Percentiles rank a stretch among this genome's conserved stretches.
phyloP scores from a whole-genome alignment of 2,888 invertebrate genomes.

The Caenorhabditis sp. region DNA sequence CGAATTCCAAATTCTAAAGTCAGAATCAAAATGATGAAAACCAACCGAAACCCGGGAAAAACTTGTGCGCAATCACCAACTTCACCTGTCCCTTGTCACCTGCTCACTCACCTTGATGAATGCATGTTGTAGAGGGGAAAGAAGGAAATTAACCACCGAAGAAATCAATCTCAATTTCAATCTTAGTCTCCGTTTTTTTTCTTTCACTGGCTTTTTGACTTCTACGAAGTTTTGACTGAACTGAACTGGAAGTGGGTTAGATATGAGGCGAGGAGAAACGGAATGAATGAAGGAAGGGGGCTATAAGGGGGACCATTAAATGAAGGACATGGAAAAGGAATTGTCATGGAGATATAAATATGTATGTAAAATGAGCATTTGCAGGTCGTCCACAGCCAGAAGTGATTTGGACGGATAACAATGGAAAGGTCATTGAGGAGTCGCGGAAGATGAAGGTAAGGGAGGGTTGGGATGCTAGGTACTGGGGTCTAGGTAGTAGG shows the following conservation, averaged over 20 bases:
- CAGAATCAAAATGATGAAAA: not conserved
- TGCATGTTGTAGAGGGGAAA: slow-evolving; percentile 37
- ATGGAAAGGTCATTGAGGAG: slow-evolving; percentile 71
- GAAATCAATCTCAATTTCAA: not conserved
- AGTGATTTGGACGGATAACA: slow-evolving; percentile 74
- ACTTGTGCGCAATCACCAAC: not conserved
- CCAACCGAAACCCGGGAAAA: too few relatives aligned
- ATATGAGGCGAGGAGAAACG: slow-evolving; percentile 19
- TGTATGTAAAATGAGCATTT: slow-evolving; percentile 20
- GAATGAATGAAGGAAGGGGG: not conserved
- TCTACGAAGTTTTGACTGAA: too few relatives aligned
- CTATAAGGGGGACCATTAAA: slow-evolving; percentile 41
- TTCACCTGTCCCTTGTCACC: slow-evolving; percentile 16
- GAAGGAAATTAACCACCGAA: not conserved
- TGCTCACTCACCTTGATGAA: slow-evolving; percentile 52
- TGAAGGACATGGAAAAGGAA: slow-evolving; percentile 27
- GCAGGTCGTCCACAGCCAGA: slow-evolving; percentile 73
- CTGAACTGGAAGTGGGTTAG: too few relatives aligned
- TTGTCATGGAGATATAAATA: slow-evolving; percentile 13
- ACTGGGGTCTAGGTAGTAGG: not conserved
- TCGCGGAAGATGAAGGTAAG: slow-evolving; percentile 73
- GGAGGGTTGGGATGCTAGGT: not conserved
- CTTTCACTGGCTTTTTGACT: too few relatives aligned
- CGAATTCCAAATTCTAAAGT: not conserved
- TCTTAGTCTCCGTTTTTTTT: too few relatives aligned